Evolutionary conservation across 1,140 invertebrate species (phyloP), one percentile per base, ranked within the genome.

Genomic region (Tribolium castaneum): DNA sequence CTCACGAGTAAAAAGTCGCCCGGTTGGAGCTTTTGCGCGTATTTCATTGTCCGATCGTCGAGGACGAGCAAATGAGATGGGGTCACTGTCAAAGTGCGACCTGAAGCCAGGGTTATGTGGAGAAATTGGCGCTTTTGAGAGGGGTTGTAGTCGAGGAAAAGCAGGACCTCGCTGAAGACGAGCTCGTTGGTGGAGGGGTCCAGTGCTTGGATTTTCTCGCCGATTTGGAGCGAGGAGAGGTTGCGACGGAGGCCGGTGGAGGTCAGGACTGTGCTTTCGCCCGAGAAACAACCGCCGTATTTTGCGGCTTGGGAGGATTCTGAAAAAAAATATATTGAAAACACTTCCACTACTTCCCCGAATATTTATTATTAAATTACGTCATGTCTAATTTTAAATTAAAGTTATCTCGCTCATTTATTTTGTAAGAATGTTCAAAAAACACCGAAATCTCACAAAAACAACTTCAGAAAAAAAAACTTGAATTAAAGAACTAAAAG

Each of bases 281-380:
- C 91, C 0, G 93, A 90, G 87, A 97, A 97, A 83, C 96, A 97
- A 5, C 96, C 95, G 19, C 93, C 94, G 9, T 92, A 91, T 83
- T 93, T 93, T n/a, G 90, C 92, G 0, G 92, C 92, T 78, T 93
- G 93, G n/a, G 96, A 96, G 10, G 96, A 97, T 90, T 98, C 97
- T 99, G 92, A 6, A 93, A 93, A 52, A n/a, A n/a, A n/a, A n/a
- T n/a, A n/a, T n/a, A n/a, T n/a, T n/a, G n/a, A n/a, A n/a, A n/a
- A n/a, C n/a, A n/a, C n/a, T n/a, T n/a, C n/a, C n/a, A n/a, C n/a
- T n/a, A n/a, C n/a, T n/a, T n/a, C n/a, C n/a, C n/a, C n/a, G n/a
- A n/a, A n/a, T n/a, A n/a, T n/a, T n/a, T n/a, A n/a, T n/a, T n/a
- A n/a, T n/a, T n/a, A n/a, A n/a, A n/a, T n/a, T n/a, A n/a, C n/a